Conservation (phyloP, 2,888 invertebrate genomes). For the Meiosimyza decipiens region DNA sequence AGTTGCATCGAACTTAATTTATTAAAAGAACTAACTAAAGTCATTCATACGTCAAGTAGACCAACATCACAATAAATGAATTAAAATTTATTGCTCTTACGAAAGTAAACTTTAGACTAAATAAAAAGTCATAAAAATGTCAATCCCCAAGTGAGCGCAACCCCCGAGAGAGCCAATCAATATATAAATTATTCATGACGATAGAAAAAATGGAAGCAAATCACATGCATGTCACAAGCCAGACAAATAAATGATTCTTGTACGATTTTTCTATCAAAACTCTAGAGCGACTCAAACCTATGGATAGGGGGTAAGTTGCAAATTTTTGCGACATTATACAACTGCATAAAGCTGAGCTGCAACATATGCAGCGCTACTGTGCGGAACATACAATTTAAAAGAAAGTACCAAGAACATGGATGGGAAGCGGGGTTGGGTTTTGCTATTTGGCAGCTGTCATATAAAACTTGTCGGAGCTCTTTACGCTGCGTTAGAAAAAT, state of each 20-base stretch:
- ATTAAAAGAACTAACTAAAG: too few relatives aligned
- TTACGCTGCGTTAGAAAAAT: slow-evolving; percentile 21
- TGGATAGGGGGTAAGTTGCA: slow-evolving; percentile 17
- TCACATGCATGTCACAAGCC: slow-evolving; percentile 34
- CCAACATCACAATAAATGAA: too few relatives aligned
- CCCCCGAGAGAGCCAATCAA: slow-evolving; percentile 5
- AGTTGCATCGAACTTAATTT: too few relatives aligned
- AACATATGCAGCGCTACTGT: background rate
- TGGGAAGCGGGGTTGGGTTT: background rate
- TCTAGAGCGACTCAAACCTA: slow-evolving; percentile 13
- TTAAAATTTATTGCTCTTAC: background rate
- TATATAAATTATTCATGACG: slow-evolving; percentile 36
- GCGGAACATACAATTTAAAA: too few relatives aligned
- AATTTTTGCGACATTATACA: slow-evolving; percentile 25
- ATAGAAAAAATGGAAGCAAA: slow-evolving; percentile 7
- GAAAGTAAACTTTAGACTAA: background rate
- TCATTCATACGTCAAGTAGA: too few relatives aligned
- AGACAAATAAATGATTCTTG: slow-evolving; percentile 40
- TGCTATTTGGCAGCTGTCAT: slow-evolving; percentile 25
- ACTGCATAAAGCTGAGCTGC: background rate
- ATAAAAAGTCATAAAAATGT: slow-evolving; percentile 15
- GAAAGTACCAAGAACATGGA: background rate
- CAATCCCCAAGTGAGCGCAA: background rate
- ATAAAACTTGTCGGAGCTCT: slow-evolving; percentile 33
- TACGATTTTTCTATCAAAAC: slow-evolving; percentile 25